These are phyloP conservation scores for Manis javanica DNA, from an alignment of 2,797 vertebrate species.

Conservation along the genomic window DNA sequence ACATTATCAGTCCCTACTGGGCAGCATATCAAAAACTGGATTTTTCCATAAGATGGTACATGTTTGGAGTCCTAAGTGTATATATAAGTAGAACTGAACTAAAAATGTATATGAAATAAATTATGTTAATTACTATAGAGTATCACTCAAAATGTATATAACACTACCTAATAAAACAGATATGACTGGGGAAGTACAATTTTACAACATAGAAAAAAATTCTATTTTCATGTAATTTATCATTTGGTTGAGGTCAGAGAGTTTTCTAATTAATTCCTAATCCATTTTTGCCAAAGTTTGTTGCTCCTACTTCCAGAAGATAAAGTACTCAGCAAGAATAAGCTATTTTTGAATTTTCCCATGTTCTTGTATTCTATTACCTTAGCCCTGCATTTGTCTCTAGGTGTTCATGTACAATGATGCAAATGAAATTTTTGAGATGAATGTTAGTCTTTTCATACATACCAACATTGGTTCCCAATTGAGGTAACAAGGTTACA, in stretches of 20 bases:
- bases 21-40: not conserved
- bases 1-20: not conserved
- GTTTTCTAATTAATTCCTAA: constrained; percentile 73
- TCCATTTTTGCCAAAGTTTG: constrained; percentile 65
- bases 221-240: constrained; percentile 61
- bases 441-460: constrained; percentile 61
- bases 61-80: constrained; percentile 13
- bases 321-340: constrained; percentile 54
- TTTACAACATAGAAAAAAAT: constrained; percentile 36
- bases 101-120: constrained; percentile 47
- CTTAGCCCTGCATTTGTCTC: constrained; percentile 36
- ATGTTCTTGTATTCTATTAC: constrained; percentile 16
- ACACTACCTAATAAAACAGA: not conserved
- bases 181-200: not conserved
- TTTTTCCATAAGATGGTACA: not conserved
- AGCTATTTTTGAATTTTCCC: constrained; percentile 54
- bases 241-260: constrained; percentile 62
- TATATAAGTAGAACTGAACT: constrained; percentile 15
- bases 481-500: constrained; percentile 34
- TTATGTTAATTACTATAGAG: not conserved
- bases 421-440: constrained; percentile 63
- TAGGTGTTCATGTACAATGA: constrained; percentile 57
- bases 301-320: constrained; percentile 54
- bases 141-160: not conserved
- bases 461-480: constrained; percentile 48